Base-by-base conservation (phyloP, 2,888 invertebrate genomes). In the Coenonympha glycerion region DNA sequence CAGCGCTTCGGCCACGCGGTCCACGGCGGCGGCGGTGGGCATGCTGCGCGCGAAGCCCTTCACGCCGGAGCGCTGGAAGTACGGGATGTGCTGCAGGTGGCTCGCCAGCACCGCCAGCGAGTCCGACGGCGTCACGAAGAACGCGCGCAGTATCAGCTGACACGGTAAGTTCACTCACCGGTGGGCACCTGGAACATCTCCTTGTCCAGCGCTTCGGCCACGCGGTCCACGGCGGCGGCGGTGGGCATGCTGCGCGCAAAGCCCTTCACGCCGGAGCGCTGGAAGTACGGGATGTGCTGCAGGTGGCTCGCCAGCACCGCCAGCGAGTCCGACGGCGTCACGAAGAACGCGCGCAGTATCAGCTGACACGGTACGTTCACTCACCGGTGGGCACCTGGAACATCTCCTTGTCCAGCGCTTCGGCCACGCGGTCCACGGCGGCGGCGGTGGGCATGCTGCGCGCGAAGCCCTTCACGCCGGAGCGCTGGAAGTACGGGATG, bases 191-290 rank as follows among this genome's bases (percentile, higher is more conserved):
- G 97, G 71, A 95, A 98, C 63, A 96, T 91, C 75, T 94, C 92
- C 70, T 93, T 91, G 0, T 92, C 92, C 28, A 90, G 83, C 39
- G 91, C 91, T 18, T 87, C 82, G 0, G 97, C 99, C 1, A 99
- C 99, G 60, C 95, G 91, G 67, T 99, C 98, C 1, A 98, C 93
- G 4, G 98, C 98, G 2, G 94, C 95, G 18, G 95, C 95, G 0
- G 98, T 99, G n/a, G 98, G 98, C 98, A 99, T 99, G 62, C 97
- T 97, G 57, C 99, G 90, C 0, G 99, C 99, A 72, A 93, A 95
- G n/a, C 99, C 99, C 5, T 71, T 68, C 8, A 98, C 90, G 0
- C 95, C 95, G 40, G 91, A 89, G 64, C 92, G 91, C 73, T 91
- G 85, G 87, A 99, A 99, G 87, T 99, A 99, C 0, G 99, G 99